Base-by-base conservation (phyloP, 35 echinoderm and acorn worm genomes). In the Stichopus chloronotus region DNA sequence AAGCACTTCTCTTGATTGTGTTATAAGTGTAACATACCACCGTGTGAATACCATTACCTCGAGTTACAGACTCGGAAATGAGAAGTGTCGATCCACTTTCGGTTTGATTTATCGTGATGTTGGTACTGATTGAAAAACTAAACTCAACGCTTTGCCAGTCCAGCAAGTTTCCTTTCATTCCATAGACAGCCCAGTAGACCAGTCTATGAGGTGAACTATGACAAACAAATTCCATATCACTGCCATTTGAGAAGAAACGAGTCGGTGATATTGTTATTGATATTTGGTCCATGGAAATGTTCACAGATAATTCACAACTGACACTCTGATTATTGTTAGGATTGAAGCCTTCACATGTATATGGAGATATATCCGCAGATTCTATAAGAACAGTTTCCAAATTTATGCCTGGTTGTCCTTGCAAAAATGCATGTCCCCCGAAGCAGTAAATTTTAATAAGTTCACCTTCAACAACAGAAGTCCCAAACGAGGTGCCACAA, bases 1-100 rank as follows among this genome's bases (percentile, higher is more conserved):
- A 19, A 55, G 25, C 52, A 43, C 19, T 19, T 8, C 53, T 24
- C 55, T 16, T 83, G 10, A 14, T 20, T 54, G 80, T 83, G 53
- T 55, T 14, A 17, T 56, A 83, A 0, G 80, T 83, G 30, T 52
- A 83, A 55, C 80, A 83, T 52, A 55, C 8, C 16, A 83, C 52
- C 53, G 80, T 83, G n/a, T 83, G 80, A 16, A 83, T 83, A 10
- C 80, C 80, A 55, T 83, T 83, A 55, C 80, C 80, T 55, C 80
- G 43, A 9, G 53, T 52, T 3, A 83, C 53, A 14, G 80, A 14
- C 80, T 83, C 80, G 7, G 52, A 83, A 53, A 83, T 83, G 55
- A 52, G 80, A n/a, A 56, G 55, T 53, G 19, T 55, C 17, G 80
- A 55, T 43, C 55, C 53, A 12, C 30, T 56, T 10, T 52, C 11